These are phyloP conservation scores for Scophthalmus maximus DNA, from an alignment of 2,113 vertebrate genomes.

Conservation along the genomic window DNA sequence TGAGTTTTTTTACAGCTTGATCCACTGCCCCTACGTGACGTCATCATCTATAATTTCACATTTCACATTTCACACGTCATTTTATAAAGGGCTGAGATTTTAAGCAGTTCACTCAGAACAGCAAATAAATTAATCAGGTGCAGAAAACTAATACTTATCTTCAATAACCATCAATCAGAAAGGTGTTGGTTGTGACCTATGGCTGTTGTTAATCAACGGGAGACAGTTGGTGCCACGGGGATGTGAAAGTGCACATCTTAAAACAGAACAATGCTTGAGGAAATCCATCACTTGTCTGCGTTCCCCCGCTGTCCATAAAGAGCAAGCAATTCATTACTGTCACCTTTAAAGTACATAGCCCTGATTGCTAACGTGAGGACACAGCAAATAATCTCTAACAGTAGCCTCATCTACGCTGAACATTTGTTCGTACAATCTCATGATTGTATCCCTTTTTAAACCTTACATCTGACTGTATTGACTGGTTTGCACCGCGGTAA, in stretches of 20 bases:
- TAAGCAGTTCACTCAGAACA: too few relatives aligned
- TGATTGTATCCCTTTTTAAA: conserved; percentile 22
- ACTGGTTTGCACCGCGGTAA: background rate
- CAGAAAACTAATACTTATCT: conserved; percentile 15
- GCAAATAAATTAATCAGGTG: too few relatives aligned
- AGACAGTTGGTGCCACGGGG: conserved; percentile 11
- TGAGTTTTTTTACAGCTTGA: background rate
- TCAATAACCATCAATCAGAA: conserved; percentile 8
- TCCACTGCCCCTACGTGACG: too few relatives aligned
- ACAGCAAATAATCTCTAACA: conserved; percentile 20
- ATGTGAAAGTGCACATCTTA: conserved; percentile 57
- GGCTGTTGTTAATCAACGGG: conserved; percentile 42
- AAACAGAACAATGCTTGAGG: conserved; percentile 55
- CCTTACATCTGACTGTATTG: background rate
- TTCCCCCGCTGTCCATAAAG: conserved; percentile 63
- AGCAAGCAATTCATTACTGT: conserved; percentile 69
- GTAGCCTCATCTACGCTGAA: background rate
- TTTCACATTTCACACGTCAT: too few relatives aligned
- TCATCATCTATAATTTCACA: too few relatives aligned
- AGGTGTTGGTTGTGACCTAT: conserved; percentile 4
- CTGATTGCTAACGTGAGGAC: conserved; percentile 60
- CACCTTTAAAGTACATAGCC: conserved; percentile 53
- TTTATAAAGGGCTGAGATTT: too few relatives aligned
- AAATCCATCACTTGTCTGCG: conserved; percentile 60
- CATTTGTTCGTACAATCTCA: conserved; percentile 5